phyloP scores from a whole-genome alignment of 2,888 invertebrate species.

The Sympetrum striolatum region DNA sequence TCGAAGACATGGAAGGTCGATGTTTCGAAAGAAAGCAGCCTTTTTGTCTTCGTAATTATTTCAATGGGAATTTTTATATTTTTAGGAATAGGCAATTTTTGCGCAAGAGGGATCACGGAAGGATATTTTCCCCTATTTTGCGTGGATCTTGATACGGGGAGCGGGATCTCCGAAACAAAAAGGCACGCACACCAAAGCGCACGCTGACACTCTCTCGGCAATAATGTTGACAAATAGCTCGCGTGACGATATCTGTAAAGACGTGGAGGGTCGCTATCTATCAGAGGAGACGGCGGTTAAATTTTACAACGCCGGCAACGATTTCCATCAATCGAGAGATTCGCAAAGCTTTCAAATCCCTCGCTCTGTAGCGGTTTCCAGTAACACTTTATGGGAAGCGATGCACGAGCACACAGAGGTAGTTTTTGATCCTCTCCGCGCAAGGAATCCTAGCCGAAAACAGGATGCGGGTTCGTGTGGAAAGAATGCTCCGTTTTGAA shows the following conservation, averaged over 20 bases:
- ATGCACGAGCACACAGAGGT: not conserved
- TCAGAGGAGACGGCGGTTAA: not conserved
- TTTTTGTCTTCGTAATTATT: not conserved
- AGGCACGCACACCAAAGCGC: not conserved
- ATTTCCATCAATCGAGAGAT: not conserved
- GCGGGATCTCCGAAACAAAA: not conserved
- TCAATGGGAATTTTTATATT: not conserved
- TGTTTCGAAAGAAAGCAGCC: not conserved
- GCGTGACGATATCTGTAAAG: not conserved
- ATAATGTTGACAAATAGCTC: not conserved
- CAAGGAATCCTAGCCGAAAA: not conserved
- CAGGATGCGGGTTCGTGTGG: not conserved
- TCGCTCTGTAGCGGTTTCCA: not conserved
- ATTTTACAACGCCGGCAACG: not conserved
- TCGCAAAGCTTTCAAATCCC: not conserved
- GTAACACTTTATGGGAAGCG: not conserved
- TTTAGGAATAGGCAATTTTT: not conserved
- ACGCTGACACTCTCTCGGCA: not conserved
- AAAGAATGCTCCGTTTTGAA: not conserved
- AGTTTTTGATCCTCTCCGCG: not conserved
- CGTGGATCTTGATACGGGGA: not conserved
- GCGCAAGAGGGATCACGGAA: not conserved
- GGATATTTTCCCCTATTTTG: not conserved
- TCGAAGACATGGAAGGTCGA: not conserved
- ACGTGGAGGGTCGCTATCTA: not conserved